Conservation (phyloP, 1,140 invertebrate species). For the Neuroterus valhalla region DNA sequence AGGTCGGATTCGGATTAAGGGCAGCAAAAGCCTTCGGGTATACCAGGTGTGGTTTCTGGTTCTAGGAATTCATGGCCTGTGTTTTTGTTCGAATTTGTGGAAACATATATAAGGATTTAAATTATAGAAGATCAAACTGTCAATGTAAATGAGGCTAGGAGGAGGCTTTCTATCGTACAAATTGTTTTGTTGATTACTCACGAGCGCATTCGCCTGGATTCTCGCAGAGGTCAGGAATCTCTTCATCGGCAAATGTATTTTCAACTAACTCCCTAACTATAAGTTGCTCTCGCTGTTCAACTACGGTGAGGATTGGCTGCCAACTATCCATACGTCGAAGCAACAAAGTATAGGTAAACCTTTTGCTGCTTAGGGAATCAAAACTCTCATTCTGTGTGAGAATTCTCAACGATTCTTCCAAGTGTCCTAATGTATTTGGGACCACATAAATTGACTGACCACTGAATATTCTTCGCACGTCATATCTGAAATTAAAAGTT, state of each 20-base stretch:
- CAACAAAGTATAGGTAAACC: constrained; percentile 68
- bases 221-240: constrained; percentile 59
- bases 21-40: too few species aligned
- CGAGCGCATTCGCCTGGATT: constrained; percentile 59
- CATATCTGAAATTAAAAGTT: constrained; percentile 57
- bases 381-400: constrained; percentile 65
- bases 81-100: too few species aligned
- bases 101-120: too few species aligned
- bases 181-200: constrained; percentile 43
- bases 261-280: constrained; percentile 59
- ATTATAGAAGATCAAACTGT: background rate
- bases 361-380: constrained; percentile 69
- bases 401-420: constrained; percentile 68
- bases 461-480: constrained; percentile 64
- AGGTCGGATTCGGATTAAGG: too few species aligned
- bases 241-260: constrained; percentile 59
- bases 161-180: background rate
- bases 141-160: background rate
- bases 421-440: constrained; percentile 59
- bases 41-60: too few species aligned
- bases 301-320: constrained; percentile 65
- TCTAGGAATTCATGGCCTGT: too few species aligned
- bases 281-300: constrained; percentile 58
- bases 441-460: constrained; percentile 60
- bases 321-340: constrained; percentile 58